A percentile compares a stretch with the other conserved stretches of the same genome.
phyloP scores from a whole-genome alignment of 2,888 invertebrate species.

The Patella caerulea region DNA sequence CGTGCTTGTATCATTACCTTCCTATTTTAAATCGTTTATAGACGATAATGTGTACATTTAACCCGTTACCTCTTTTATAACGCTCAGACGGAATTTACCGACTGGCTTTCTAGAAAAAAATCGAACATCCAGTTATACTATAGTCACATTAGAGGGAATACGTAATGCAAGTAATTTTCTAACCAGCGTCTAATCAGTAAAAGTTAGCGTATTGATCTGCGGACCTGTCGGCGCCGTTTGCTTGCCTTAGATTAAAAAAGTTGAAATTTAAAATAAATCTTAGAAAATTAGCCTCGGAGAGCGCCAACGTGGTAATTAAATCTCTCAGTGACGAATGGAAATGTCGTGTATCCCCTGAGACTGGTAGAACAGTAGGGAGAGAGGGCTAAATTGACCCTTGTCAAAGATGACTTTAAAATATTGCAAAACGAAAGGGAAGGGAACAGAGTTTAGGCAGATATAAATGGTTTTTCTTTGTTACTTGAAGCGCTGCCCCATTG shows the following conservation, averaged over 20 bases:
- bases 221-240: neutral
- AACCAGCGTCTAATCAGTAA: neutral
- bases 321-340: slow-evolving; percentile 5
- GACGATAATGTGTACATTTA: too few species aligned
- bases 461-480: slow-evolving; percentile 24
- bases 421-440: slow-evolving; percentile 5
- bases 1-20: too few species aligned
- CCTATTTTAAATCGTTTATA: too few species aligned
- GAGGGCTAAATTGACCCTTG: slow-evolving; percentile 9
- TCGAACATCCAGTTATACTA: too few species aligned
- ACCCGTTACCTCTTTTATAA: too few species aligned
- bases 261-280: slow-evolving; percentile 5
- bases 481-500: slow-evolving; percentile 19
- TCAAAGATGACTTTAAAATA: slow-evolving; percentile 9
- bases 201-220: neutral
- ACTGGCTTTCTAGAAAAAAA: too few species aligned
- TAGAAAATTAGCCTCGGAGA: slow-evolving; percentile 2
- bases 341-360: slow-evolving; percentile 9
- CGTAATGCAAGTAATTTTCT: slow-evolving; percentile 6
- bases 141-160: too few species aligned
- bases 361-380: neutral
- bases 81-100: too few species aligned
- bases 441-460: slow-evolving; percentile 14
- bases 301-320: slow-evolving; percentile 10
- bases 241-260: neutral